Evolutionary conservation across 2,797 vertebrate genomes (phyloP).

Genomic region (Muscicapa striata): DNA sequence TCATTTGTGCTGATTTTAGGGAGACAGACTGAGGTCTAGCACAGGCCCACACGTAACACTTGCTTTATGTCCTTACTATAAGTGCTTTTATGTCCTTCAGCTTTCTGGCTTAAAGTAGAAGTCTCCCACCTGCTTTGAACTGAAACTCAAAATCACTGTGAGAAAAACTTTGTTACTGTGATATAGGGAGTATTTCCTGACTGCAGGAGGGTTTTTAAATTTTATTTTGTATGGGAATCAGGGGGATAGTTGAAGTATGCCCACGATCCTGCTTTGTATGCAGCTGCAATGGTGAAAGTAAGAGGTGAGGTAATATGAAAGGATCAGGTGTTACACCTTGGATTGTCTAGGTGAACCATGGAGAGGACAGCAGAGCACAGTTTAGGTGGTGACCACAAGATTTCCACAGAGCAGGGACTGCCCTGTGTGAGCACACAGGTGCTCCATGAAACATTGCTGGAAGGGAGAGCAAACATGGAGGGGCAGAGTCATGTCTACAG

Average conservation of each 20-base stretch:
- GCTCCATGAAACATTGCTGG: neutral
- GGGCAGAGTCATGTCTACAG: neutral
- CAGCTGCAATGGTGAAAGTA: neutral
- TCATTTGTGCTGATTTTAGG: neutral
- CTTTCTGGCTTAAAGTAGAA: neutral
- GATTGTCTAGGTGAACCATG: fast-evolving
- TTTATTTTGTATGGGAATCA: neutral
- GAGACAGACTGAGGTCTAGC: neutral
- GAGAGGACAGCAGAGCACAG: fast-evolving
- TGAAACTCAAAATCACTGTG: neutral
- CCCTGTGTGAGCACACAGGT: neutral
- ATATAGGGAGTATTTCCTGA: neutral
- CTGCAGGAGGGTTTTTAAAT: fast-evolving
- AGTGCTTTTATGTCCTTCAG: neutral
- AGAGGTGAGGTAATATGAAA: fast-evolving
- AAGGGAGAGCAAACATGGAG: neutral
- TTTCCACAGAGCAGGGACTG: fast-evolving
- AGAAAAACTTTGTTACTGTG: neutral
- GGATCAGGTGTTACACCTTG: neutral
- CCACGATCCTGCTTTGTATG: neutral
- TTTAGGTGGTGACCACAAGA: neutral
- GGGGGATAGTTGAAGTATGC: neutral
- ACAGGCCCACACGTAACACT: neutral
- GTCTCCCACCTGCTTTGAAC: neutral
- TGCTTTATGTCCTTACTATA: neutral